These are phyloP conservation scores for Meteorus cinctellus DNA, from an alignment of 2,888 invertebrate species.

Conservation along the genomic window DNA sequence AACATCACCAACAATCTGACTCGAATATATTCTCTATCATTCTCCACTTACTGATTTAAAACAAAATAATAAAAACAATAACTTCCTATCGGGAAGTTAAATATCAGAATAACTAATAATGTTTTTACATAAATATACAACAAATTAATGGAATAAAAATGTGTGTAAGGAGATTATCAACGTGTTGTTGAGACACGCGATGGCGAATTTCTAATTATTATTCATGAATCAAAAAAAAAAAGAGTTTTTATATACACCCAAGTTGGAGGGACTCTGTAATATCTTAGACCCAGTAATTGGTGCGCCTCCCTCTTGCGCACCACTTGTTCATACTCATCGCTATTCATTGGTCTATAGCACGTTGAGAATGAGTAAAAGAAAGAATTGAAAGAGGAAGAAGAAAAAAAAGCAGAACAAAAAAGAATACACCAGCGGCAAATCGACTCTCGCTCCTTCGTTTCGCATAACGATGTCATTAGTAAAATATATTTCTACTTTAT, in stretches of 20 bases:
- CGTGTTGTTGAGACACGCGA: slow-evolving; percentile 8
- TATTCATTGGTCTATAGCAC: slow-evolving; percentile 64
- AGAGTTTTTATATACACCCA: background rate
- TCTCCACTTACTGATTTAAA: background rate
- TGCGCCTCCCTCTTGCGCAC: slow-evolving; percentile 47
- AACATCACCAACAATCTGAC: background rate
- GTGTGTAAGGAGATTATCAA: background rate
- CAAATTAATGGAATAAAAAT: slow-evolving; percentile 5
- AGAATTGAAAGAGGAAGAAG: slow-evolving; percentile 1
- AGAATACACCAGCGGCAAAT: slow-evolving; percentile 24
- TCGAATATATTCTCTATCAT: background rate
- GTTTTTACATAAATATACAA: slow-evolving; percentile 7
- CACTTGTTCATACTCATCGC: slow-evolving; percentile 59
- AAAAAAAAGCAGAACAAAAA: slow-evolving; percentile 14
- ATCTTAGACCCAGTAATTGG: slow-evolving; percentile 59
- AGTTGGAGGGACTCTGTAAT: slow-evolving; percentile 49
- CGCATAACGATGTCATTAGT: slow-evolving; percentile 70
- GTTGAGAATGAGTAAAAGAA: background rate
- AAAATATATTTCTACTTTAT: slow-evolving; percentile 31
- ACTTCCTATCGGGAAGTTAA: no score
- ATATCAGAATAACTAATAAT: background rate
- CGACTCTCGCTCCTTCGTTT: slow-evolving; percentile 44
- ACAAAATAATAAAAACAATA: background rate
- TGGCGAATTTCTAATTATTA: slow-evolving; percentile 59
- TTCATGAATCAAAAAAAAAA: slow-evolving; percentile 55